phyloP scores from a whole-genome alignment of 2,113 vertebrate species.

The Suncus etruscus region DNA sequence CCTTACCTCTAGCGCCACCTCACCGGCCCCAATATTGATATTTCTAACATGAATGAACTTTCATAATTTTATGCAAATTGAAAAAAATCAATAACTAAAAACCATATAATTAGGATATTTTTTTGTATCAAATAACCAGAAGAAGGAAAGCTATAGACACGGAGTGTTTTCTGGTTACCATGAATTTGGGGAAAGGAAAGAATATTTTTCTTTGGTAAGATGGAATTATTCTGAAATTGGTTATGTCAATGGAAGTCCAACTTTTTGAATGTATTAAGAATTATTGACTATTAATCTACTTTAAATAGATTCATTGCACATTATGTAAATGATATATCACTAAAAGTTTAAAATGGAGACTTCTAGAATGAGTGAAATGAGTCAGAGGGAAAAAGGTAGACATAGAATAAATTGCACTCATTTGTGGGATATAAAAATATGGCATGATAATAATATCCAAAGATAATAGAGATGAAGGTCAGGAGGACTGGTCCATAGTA shows the following conservation, averaged over 20 bases:
- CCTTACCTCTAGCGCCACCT: no score
- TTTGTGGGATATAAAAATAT: no score
- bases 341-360: no score
- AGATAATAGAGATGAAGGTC: no score
- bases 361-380: no score
- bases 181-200: background rate
- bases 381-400: no score
- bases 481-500: no score
- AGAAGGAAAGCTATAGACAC: background rate
- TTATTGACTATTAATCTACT: background rate
- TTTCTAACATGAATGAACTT: background rate
- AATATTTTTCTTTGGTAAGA: background rate
- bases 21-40: background rate
- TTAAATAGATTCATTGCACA: background rate
- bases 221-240: background rate
- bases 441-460: no score
- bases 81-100: background rate
- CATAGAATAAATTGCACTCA: no score
- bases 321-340: background rate
- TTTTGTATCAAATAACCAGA: constrained; percentile 3
- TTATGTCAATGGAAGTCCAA: background rate
- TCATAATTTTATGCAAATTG: background rate
- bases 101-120: background rate
- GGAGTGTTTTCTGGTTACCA: background rate
- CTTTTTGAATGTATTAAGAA: background rate